Evolutionary conservation across 2,113 vertebrate genomes (phyloP).

Genomic region (Cebidichthys violaceus): DNA sequence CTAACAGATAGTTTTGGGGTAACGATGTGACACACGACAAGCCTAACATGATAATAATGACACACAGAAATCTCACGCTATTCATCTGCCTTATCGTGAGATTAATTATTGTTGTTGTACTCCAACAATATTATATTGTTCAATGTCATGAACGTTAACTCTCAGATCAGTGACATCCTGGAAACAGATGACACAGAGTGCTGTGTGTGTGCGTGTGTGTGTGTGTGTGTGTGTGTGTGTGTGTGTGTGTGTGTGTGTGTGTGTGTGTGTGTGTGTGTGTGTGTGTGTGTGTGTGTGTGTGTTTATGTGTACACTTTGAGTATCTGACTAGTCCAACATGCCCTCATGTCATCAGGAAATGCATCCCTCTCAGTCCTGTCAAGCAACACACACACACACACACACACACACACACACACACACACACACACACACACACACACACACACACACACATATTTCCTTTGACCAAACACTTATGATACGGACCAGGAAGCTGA

Average conservation of each 20-base stretch:
- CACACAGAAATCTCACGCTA: too few species aligned
- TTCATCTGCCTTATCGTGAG: too few species aligned
- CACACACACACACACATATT: background rate
- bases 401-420: background rate
- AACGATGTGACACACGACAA: too few species aligned
- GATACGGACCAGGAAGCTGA: background rate
- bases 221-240: background rate
- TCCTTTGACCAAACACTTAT: background rate
- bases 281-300: background rate
- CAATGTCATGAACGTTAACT: background rate
- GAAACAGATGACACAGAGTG: background rate
- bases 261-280: too few species aligned
- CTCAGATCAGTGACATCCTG: background rate
- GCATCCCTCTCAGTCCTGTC: too few species aligned
- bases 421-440: background rate
- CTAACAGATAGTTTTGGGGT: too few species aligned
- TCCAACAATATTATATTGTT: too few species aligned
- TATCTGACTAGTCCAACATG: too few species aligned
- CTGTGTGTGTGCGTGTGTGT: background rate
- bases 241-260: too few species aligned
- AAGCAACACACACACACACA: background rate
- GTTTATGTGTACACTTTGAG: background rate
- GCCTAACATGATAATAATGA: too few species aligned
- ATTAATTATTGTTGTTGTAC: too few species aligned
- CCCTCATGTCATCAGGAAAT: too few species aligned